A percentile compares a stretch with the other conserved stretches of the same genome.
phyloP scores from a whole-genome alignment of 1,140 invertebrate genomes.

The Calephelis nemesis region DNA sequence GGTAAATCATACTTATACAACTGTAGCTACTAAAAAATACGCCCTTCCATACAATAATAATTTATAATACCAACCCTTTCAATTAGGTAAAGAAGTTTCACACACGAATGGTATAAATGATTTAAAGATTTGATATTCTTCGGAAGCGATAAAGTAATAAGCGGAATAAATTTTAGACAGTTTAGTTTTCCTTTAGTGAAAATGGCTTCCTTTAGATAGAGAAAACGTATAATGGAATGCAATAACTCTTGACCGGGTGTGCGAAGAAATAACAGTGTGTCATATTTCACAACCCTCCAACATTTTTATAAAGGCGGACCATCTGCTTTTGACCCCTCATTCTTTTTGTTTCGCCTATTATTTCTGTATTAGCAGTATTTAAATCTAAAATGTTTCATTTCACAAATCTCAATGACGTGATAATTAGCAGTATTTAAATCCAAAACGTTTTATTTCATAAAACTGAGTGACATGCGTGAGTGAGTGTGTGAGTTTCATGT shows the following conservation, averaged over 20 bases:
- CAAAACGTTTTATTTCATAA: too few species aligned
- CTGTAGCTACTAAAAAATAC: too few species aligned
- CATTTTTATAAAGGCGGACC: conserved; percentile 78
- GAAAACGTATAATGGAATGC: conserved; percentile 78
- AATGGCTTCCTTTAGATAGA: conserved; percentile 78
- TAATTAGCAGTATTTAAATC: too few species aligned
- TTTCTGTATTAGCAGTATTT: conserved; percentile 70
- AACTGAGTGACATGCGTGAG: too few species aligned
- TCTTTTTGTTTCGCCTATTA: conserved; percentile 77
- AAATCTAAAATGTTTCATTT: conserved; percentile 5
- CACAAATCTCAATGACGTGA: not conserved
- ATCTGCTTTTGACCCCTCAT: conserved; percentile 78
- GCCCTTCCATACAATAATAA: too few species aligned
- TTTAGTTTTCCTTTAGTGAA: conserved; percentile 74
- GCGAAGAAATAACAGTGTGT: conserved; percentile 78
- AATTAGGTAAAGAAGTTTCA: conserved; percentile 26
- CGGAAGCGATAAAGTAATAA: conserved; percentile 64
- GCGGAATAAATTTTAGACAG: conserved; percentile 74
- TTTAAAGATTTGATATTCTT: conserved; percentile 47
- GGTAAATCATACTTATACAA: too few species aligned
- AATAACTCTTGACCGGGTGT: conserved; percentile 79
- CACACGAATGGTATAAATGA: conserved; percentile 32
- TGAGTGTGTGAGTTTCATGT: too few species aligned
- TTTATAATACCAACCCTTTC: conserved; percentile 18
- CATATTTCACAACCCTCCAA: conserved; percentile 79